Percentiles rank a stretch among this genome's conserved stretches.
Conservation (phyloP, 2,113 vertebrate genomes). For the Rhagologus leucostigma region DNA sequence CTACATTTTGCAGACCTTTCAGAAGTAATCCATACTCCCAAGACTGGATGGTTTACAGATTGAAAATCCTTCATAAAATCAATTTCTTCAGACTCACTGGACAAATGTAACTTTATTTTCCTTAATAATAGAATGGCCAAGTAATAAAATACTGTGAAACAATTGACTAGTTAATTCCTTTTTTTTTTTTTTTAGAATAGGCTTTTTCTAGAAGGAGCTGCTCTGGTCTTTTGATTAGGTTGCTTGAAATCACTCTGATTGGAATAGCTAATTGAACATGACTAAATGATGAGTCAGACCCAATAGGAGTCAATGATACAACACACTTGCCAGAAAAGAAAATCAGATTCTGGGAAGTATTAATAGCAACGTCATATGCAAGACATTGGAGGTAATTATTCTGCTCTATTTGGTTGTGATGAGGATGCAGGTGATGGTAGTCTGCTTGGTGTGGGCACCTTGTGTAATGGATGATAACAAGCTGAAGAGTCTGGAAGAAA, state of each 20-base stretch:
- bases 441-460: neutral
- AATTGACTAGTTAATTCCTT: neutral
- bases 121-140: neutral
- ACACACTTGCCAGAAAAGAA: neutral
- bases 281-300: constrained; percentile 3
- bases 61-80: neutral
- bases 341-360: neutral
- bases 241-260: neutral
- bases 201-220: neutral
- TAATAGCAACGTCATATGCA: neutral
- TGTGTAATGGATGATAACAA: neutral
- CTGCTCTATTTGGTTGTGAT: neutral
- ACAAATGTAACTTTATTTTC: neutral
- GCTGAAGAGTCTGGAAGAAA: neutral
- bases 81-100: neutral
- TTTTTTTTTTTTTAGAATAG: neutral
- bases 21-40: neutral
- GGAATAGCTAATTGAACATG: constrained; percentile 14
- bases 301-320: neutral
- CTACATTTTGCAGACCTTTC: neutral
- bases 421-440: neutral
- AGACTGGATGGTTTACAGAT: neutral
- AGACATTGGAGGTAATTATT: constrained; percentile 1
- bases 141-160: neutral
- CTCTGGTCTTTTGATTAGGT: neutral